Conservation (phyloP, 1,140 invertebrate genomes). For the Cydia amplana region DNA sequence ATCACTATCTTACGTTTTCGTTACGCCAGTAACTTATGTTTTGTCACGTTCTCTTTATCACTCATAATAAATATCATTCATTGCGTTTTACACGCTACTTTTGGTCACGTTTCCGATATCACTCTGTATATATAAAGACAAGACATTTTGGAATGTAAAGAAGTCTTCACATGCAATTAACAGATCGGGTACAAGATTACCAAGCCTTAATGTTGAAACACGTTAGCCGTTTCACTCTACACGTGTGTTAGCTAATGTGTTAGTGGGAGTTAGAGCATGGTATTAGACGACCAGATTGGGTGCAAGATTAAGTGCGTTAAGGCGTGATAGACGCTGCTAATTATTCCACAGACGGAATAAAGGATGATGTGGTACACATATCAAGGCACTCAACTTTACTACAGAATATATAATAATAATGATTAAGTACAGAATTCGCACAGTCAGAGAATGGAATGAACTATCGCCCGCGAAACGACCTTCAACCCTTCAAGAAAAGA, state of each 20-base stretch:
- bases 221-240: background rate
- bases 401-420: no score
- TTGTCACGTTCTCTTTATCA: no score
- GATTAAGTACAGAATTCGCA: no score
- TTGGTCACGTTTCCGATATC: background rate
- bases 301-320: constrained; percentile 4
- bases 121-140: background rate
- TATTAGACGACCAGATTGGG: background rate
- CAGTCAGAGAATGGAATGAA: no score
- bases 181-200: constrained; percentile 7
- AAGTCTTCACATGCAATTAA: constrained; percentile 2
- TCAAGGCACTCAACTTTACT: background rate
- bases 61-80: no score
- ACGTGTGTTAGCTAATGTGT: background rate
- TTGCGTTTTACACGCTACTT: no score
- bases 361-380: background rate
- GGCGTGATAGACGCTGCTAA: background rate
- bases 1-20: no score
- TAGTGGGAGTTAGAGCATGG: background rate
- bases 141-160: background rate
- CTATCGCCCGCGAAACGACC: no score
- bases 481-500: no score
- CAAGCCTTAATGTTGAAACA: background rate
- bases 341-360: background rate
- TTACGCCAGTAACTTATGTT: no score